phyloP scores from a whole-genome alignment of 2,888 invertebrate genomes.

The Melipona beecheii region DNA sequence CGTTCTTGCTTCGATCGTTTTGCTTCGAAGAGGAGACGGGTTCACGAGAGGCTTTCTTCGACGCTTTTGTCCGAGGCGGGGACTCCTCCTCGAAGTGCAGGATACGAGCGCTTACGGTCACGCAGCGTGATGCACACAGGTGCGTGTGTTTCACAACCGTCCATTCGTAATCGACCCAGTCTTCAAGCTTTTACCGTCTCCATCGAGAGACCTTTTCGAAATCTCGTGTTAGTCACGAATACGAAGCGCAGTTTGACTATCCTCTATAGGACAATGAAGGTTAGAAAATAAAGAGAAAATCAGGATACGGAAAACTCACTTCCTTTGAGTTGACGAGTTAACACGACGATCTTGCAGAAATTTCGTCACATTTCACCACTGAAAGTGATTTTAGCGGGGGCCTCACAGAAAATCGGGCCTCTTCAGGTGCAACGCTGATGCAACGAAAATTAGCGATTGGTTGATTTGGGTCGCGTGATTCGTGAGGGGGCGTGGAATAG shows the following conservation, averaged over 20 bases:
- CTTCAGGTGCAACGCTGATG: too few relatives aligned
- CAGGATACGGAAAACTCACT: too few relatives aligned
- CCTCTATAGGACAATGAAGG: too few relatives aligned
- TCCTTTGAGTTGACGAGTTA: too few relatives aligned
- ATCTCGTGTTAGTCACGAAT: neutral
- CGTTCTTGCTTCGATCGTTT: neutral
- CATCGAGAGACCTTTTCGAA: neutral
- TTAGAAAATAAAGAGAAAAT: too few relatives aligned
- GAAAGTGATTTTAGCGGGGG: too few relatives aligned
- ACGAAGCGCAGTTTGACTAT: neutral
- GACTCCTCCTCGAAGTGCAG: slow-evolving; percentile 3
- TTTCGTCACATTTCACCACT: too few relatives aligned
- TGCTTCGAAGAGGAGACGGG: slow-evolving; percentile 15
- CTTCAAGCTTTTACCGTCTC: neutral
- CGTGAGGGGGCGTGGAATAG: too few relatives aligned
- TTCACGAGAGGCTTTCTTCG: slow-evolving; percentile 10
- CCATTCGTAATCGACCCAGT: neutral
- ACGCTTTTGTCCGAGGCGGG: slow-evolving; percentile 13
- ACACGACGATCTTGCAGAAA: too few relatives aligned
- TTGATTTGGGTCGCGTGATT: too few relatives aligned
- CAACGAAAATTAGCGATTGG: too few relatives aligned
- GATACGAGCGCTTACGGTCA: slow-evolving; percentile 30
- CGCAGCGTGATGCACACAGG: slow-evolving; percentile 43
- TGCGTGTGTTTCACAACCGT: slow-evolving; percentile 44
- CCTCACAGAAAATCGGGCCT: too few relatives aligned